phyloP scores from a whole-genome alignment of 2,888 invertebrate genomes.

The Orthosia gracilis region DNA sequence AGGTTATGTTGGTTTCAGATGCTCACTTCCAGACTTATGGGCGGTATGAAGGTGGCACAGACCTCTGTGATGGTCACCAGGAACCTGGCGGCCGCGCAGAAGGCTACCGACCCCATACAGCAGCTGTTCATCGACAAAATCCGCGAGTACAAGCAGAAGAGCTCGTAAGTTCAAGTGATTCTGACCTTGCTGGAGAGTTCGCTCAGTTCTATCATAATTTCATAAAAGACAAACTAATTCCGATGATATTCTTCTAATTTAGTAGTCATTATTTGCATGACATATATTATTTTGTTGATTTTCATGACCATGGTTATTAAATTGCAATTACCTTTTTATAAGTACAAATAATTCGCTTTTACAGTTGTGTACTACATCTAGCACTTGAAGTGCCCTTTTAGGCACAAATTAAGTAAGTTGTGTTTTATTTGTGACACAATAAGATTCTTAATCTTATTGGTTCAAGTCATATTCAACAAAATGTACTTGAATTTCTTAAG shows the following conservation, averaged over 20 bases:
- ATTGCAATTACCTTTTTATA: too few relatives aligned
- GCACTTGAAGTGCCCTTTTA: too few relatives aligned
- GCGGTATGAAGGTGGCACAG: conserved; percentile 89
- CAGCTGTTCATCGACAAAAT: conserved; percentile 98
- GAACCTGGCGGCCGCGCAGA: conserved; percentile 94
- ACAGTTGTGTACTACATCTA: too few relatives aligned
- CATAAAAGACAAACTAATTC: neutral
- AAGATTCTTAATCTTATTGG: neutral
- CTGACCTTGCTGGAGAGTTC: conserved; percentile 41
- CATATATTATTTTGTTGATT: neutral
- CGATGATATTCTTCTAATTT: neutral
- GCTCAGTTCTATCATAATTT: conserved; percentile 16
- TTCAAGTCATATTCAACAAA: neutral
- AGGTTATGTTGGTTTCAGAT: conserved; percentile 90
- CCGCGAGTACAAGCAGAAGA: conserved; percentile 96
- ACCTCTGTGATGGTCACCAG: conserved; percentile 91
- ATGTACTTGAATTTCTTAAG: neutral
- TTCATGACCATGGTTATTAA: neutral
- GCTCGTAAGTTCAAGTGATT: conserved; percentile 92
- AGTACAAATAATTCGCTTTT: too few relatives aligned
- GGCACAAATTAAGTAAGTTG: too few relatives aligned
- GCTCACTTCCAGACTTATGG: conserved; percentile 88
- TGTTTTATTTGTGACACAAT: too few relatives aligned
- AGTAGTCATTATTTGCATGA: neutral
- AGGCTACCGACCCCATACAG: conserved; percentile 97